These are phyloP conservation scores for Ceratothoa steindachneri DNA, from an alignment of 2,888 invertebrate genomes.

Conservation along the genomic window DNA sequence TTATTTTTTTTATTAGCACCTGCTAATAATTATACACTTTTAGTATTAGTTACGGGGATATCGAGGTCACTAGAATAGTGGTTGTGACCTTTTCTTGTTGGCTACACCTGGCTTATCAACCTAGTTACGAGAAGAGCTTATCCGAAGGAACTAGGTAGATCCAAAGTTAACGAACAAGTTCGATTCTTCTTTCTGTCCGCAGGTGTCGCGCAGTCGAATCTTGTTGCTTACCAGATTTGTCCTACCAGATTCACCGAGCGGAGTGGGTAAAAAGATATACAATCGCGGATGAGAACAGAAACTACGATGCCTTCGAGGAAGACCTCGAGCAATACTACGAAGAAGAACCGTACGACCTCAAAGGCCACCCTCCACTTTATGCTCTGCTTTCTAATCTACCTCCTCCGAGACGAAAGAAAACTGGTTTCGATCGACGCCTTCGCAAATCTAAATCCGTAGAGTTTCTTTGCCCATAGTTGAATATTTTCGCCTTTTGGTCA, in stretches of 20 bases:
- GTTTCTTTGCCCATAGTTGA: background rate
- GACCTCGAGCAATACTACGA: background rate
- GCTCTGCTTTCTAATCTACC: background rate
- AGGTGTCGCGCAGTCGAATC: background rate
- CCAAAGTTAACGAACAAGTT: too few species aligned
- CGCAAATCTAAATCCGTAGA: background rate
- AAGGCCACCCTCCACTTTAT: background rate
- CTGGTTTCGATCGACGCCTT: background rate
- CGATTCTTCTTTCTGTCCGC: background rate
- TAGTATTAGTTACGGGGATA: too few species aligned
- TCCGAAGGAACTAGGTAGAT: too few species aligned
- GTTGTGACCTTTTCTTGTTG: too few species aligned
- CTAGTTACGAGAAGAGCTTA: too few species aligned
- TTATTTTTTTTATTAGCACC: too few species aligned
- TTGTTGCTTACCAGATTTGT: background rate
- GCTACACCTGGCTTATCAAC: too few species aligned
- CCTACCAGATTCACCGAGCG: constrained; percentile 5
- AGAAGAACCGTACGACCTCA: background rate
- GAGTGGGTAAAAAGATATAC: constrained; percentile 3
- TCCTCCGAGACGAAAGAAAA: background rate
- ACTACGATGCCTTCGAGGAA: background rate
- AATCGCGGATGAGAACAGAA: background rate
- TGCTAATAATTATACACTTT: too few species aligned
- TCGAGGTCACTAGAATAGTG: too few species aligned
- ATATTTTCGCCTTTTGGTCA: too few species aligned